Percentiles rank a stretch among this genome's conserved stretches.
These are phyloP conservation scores for Metellina segmentata DNA, from an alignment of 2,888 invertebrate genomes.

Conservation along the genomic window DNA sequence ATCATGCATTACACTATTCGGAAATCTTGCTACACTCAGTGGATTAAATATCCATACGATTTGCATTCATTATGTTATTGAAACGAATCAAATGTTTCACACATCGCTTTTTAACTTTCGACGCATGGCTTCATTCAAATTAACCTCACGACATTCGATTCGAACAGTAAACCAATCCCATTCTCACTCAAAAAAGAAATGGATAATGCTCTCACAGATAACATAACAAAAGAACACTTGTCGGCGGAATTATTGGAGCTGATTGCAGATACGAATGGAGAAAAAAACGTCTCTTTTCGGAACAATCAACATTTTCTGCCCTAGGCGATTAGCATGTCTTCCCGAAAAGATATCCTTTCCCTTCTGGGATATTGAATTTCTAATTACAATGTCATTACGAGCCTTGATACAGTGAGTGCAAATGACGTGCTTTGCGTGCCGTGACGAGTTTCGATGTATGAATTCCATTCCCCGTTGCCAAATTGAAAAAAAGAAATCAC, in stretches of 20 bases:
- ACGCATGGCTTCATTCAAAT: neutral
- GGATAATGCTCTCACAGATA: neutral
- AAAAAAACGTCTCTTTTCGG: neutral
- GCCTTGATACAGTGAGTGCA: slow-evolving; percentile 38
- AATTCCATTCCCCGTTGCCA: slow-evolving; percentile 33
- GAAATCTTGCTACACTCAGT: neutral
- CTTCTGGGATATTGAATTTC: slow-evolving; percentile 63
- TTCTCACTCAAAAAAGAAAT: neutral
- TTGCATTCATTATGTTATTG: neutral
- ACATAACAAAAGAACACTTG: neutral
- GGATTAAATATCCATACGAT: neutral
- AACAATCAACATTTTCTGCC: slow-evolving; percentile 27
- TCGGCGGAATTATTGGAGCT: neutral
- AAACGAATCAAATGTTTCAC: neutral
- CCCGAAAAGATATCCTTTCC: slow-evolving; percentile 44
- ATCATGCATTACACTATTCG: neutral
- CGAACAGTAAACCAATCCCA: neutral
- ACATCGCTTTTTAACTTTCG: neutral
- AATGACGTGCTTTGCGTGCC: slow-evolving; percentile 51
- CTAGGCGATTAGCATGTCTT: slow-evolving; percentile 36
- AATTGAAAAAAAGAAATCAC: slow-evolving; percentile 37
- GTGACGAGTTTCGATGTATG: slow-evolving; percentile 30
- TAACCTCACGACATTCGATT: neutral
- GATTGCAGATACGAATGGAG: neutral
- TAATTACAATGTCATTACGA: slow-evolving; percentile 59